Base-by-base conservation (phyloP, 1,140 invertebrate species). In the Drosophila lini region DNA sequence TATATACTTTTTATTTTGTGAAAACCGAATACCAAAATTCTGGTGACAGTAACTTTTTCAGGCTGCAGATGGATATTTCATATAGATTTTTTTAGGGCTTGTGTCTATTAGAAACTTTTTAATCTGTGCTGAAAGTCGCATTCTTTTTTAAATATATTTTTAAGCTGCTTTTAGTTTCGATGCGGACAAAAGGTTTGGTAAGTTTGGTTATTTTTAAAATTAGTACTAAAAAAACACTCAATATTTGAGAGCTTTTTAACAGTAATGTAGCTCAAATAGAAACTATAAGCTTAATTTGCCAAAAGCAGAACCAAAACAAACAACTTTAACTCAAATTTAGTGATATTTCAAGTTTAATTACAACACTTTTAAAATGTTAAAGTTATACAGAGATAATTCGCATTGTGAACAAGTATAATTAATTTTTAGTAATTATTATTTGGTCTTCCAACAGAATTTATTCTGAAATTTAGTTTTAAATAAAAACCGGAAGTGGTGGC, bases 401-500 rank as follows among this genome's bases (percentile, higher is more conserved):
- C 25, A 0, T 28, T 22, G 22, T 22, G 0, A 28, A 28, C 5
- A 28, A 28, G 0, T 28, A 1, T 28, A 1, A 28, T 28, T 28
- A 28, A 28, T 28, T 5, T 0, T 28, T 28, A 5, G 6, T 5
- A 11, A 11, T 42, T 11, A 19, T 19, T 10, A 10, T 5, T 19
- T 5, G 4, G 0, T 11, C 19, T 42, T 19, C 10, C 2, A 11
- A 11, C 5, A 44, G 41, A 3, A 44, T 19, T 19, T 44, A n/a
- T 1, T 8, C 7, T 3, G 0, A 1, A 31, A 50, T 32, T 16
- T 31, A 1, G 0, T 1, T 19, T 52, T 52, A 19, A 25, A 32
- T 25, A 4, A 3, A 2, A 38, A 61, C 9, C 55, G 55, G 61
- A 63, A 60, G 3, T 60, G 36, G 36, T 60, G 56, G 55, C 61